Evolutionary conservation across 2,888 invertebrate species (phyloP), one percentile per base, ranked within the genome.

Genomic region (Epistrophe grossulariae): DNA sequence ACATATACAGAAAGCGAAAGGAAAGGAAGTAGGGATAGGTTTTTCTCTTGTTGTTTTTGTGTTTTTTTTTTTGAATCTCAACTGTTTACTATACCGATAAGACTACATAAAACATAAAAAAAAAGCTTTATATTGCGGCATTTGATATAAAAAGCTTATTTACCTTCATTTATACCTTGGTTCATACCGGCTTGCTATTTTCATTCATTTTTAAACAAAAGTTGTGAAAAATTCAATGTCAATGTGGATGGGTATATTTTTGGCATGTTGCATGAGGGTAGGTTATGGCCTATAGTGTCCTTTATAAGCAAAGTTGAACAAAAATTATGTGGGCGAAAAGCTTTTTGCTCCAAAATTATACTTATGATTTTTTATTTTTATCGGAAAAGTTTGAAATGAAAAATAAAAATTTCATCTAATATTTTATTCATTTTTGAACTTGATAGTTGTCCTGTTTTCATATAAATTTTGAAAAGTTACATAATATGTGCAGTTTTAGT

Each of bases 201-300:
- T 57, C 70, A 76, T 35, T 70, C 45, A 43, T 62, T 50, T 24
- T 43, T 17, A n/a, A 70, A 35, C 8, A 40, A 68, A 24, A 19
- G 19, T 40, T 35, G 11, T 17, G 9, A 55, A 28, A 38, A 28
- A 38, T 59, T 81, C 81, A 81, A 81, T 76, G 81, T 70, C 76
- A 70, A 62, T 50, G 68, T 24, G 3, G 2, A 13, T 55, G 8
- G 2, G 5, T 13, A 35, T 31, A n/a, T n/a, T 48, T 19, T 48
- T n/a, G 76, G 55, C 55, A 48, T 57, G 62, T 59, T 50, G n/a
- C n/a, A n/a, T n/a, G n/a, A n/a, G n/a, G n/a, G 50, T 13, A 59
- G 11, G 45, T 35, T 15, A 15, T 2, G n/a, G 10, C 19, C 13
- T 17, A 2, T 7, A 52, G 15, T 52, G 31, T 43, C 60, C 40